Conservation (phyloP, 2,888 invertebrate species). For the Ochropleura leucogaster region DNA sequence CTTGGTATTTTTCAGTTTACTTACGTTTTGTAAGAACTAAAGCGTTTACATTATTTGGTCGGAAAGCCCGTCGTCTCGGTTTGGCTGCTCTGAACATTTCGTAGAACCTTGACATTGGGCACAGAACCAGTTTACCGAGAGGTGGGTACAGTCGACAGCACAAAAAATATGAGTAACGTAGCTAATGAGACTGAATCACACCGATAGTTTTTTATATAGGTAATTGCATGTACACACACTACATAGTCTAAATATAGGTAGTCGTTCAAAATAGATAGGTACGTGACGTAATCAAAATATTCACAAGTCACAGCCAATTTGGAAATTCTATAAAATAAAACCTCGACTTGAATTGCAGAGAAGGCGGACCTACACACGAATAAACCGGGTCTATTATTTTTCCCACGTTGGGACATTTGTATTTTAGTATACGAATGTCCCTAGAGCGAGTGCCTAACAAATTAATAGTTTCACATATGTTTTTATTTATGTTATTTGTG, state of each 20-base stretch:
- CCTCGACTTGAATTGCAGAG: not conserved
- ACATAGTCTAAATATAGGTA: slow-evolving; percentile 27
- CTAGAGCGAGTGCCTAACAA: not conserved
- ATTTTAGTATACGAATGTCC: not conserved
- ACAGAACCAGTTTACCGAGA: slow-evolving; percentile 70
- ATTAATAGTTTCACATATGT: not conserved
- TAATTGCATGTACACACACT: slow-evolving; percentile 40
- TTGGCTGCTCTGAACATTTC: slow-evolving; percentile 54
- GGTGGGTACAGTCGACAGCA: slow-evolving; percentile 49
- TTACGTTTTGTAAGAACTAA: not conserved
- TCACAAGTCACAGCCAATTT: slow-evolving; percentile 30
- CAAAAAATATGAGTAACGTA: slow-evolving; percentile 72
- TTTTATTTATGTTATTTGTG: slow-evolving; percentile 2
- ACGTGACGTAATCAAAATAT: slow-evolving; percentile 48
- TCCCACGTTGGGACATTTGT: slow-evolving; percentile 15
- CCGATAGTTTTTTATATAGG: slow-evolving; percentile 51
- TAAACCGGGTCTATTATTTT: not conserved
- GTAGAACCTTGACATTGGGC: slow-evolving; percentile 78
- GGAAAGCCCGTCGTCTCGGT: slow-evolving; percentile 25
- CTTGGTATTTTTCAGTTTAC: not conserved
- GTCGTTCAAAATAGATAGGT: slow-evolving; percentile 13
- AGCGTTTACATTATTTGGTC: slow-evolving; percentile 16
- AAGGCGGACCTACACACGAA: slow-evolving; percentile 28
- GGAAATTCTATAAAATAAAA: slow-evolving; percentile 27
- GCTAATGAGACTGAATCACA: slow-evolving; percentile 72